Evolutionary conservation across 2,113 vertebrate genomes (phyloP).

Genomic region (Phyllostomus discolor): DNA sequence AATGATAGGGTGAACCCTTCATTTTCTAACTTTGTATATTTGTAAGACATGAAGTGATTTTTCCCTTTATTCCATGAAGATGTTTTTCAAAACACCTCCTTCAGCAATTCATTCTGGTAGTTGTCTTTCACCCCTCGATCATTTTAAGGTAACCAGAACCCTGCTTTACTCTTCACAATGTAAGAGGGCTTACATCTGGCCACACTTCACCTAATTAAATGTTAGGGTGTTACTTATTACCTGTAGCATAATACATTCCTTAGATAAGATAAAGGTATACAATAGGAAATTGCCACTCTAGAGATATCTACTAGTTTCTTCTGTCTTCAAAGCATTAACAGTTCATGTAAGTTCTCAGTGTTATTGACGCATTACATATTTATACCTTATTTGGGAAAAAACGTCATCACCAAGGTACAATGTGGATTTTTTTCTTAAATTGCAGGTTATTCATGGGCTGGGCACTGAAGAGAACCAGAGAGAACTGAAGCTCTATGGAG

Average conservation of each 20-base stretch:
- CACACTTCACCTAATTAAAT: neutral
- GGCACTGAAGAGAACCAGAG: neutral
- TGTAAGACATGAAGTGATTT: neutral
- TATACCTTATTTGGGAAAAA: neutral
- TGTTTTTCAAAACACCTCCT: neutral
- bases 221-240: neutral
- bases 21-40: neutral
- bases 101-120: neutral
- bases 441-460: slow-evolving; percentile 61
- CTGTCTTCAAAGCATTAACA: neutral
- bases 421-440: neutral
- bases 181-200: neutral
- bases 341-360: neutral
- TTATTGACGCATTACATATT: neutral
- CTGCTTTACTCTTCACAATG: neutral
- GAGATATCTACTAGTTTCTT: neutral
- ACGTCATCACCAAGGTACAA: neutral
- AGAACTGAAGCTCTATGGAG: neutral
- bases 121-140: neutral
- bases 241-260: neutral
- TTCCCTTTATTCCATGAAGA: neutral
- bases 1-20: neutral
- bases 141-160: neutral
- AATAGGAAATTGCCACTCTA: neutral
- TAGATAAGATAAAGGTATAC: neutral